Base-by-base conservation (phyloP, 2,797 vertebrate genomes). In the Masticophis lateralis region DNA sequence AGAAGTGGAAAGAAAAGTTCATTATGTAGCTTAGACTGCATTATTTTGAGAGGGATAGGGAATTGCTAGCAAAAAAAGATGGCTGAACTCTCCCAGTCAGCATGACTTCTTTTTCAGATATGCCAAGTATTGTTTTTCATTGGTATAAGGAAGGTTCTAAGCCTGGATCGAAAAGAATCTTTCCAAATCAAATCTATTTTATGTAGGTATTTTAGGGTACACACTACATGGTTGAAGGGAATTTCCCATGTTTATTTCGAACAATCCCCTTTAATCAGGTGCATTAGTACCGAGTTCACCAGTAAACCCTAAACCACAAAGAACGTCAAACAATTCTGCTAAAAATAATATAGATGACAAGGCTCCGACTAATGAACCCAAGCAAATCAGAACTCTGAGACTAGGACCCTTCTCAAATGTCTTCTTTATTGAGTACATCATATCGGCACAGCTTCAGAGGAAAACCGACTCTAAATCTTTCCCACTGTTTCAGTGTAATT, bases 291-390 rank as follows among this genome's bases (percentile, higher is more conserved):
- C 51, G 79, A 66, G 9, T 74, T 87, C 88, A 69, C 66, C 27
- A 55, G 28, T n/a, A 86, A 55, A 60, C 53, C 88, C 90, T 90
- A 89, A 59, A 4, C 55, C 37, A 18, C 94, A 61, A 27, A 57
- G 4, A 32, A 74, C 57, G 93, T 63, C 57, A 95, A 95, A 92
- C 86, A 53, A 93, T 94, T 95, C n/a, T 47, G 91, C 69, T 66
- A 47, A 14, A 51, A 83, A 43, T 93, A 28, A 86, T 37, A 32
- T 88, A 2, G 59, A 22, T 60, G 59, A 25, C 59, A 60, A 60
- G 59, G 7, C 59, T 60, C 20, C 1, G 5, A 60, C 20, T 60
- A 60, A 60, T 60, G 59, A 22, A 60, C 20, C 59, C 20, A 60
- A 22, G 59, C 59, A 59, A 22, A 59, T 60, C 57, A 59, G 57